A percentile compares a stretch with the other conserved stretches of the same genome.
These are phyloP conservation scores for Diarsia rubi DNA, from an alignment of 2,888 invertebrate genomes.

Conservation along the genomic window DNA sequence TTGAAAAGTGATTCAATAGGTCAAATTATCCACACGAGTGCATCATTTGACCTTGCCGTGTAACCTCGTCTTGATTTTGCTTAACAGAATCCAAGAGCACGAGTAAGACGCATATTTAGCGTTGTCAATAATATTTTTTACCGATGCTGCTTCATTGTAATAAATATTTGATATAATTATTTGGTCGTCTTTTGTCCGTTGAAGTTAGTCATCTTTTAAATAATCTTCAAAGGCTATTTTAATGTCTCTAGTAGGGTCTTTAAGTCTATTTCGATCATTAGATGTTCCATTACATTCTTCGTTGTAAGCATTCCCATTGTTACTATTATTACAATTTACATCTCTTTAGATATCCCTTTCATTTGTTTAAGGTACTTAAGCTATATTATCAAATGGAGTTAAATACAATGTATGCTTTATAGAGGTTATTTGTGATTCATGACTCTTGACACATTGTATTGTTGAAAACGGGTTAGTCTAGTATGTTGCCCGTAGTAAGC, in stretches of 20 bases:
- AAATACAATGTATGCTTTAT: constrained; percentile 40
- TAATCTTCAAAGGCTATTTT: constrained; percentile 7
- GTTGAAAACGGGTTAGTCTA: constrained; percentile 26
- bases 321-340: constrained; percentile 25
- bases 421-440: constrained; percentile 19
- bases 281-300: background rate
- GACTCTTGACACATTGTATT: constrained; percentile 18
- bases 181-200: background rate
- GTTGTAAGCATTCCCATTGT: constrained; percentile 23
- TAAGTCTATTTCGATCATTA: constrained; percentile 4
- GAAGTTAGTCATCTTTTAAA: background rate
- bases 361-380: constrained; percentile 16
- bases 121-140: constrained; percentile 26
- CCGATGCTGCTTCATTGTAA: constrained; percentile 1
- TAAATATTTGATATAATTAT: constrained; percentile 14
- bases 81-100: constrained; percentile 75
- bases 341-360: constrained; percentile 15
- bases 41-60: constrained; percentile 73
- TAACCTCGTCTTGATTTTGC: constrained; percentile 80
- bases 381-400: constrained; percentile 13
- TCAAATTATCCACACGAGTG: constrained; percentile 70
- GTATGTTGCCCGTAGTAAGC: constrained; percentile 22
- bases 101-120: constrained; percentile 66
- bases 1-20: constrained; percentile 62
- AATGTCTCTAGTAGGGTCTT: constrained; percentile 4